Evolutionary conservation across 2,113 vertebrate genomes (phyloP).

Genomic region (Gallinago jamesoni): DNA sequence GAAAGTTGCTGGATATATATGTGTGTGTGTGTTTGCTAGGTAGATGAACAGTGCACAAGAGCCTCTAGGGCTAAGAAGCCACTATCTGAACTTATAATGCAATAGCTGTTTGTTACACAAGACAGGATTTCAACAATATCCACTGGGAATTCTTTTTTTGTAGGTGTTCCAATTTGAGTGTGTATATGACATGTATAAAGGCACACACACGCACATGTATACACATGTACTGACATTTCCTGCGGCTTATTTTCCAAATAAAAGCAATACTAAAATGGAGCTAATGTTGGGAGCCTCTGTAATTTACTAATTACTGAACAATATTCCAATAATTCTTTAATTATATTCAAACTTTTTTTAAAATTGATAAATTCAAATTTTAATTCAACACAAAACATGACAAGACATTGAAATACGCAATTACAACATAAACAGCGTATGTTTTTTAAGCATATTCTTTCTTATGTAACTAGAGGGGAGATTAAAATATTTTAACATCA

Average conservation of each 20-base stretch:
- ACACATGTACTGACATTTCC: not conserved
- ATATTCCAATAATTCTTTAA: not conserved
- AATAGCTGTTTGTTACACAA: not conserved
- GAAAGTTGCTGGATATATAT: not conserved
- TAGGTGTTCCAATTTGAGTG: not conserved
- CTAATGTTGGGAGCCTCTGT: not conserved
- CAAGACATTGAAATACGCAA: not conserved
- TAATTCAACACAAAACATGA: not conserved
- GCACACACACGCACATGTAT: not conserved
- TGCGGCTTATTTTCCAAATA: not conserved
- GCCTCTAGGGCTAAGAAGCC: not conserved
- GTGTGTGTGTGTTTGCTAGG: not conserved
- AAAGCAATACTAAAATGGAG: not conserved
- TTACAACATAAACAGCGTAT: not conserved
- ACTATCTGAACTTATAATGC: not conserved
- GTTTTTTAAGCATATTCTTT: not conserved
- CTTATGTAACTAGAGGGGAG: not conserved
- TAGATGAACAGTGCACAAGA: not conserved
- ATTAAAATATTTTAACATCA: not conserved
- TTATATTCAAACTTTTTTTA: not conserved
- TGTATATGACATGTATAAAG: not conserved
- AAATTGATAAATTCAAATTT: not conserved
- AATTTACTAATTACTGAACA: not conserved
- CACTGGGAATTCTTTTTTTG: not conserved
- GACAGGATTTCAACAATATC: not conserved